Evolutionary conservation across 2,797 vertebrate genomes (phyloP).

Genomic region (Kryptolebias ocellatus): DNA sequence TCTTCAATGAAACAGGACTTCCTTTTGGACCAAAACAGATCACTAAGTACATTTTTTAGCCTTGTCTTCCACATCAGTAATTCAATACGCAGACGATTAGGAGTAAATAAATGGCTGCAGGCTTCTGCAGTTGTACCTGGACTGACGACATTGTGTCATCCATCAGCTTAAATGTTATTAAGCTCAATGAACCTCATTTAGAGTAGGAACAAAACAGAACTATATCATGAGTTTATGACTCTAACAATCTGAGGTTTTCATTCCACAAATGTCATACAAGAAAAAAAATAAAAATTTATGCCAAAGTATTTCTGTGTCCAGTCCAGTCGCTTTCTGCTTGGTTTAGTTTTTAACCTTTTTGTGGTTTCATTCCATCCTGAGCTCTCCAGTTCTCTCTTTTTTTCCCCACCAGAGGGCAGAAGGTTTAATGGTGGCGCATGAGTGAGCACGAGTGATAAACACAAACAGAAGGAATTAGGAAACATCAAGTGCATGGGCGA

Average conservation of each 20-base stretch:
- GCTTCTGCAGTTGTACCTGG: slow-evolving; percentile 52
- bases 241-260: slow-evolving; percentile 15
- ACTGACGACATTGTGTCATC: slow-evolving; percentile 49
- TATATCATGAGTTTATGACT: slow-evolving; percentile 3
- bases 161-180: slow-evolving; percentile 34
- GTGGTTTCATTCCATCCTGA: slow-evolving; percentile 31
- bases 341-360: slow-evolving; percentile 40
- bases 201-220: slow-evolving; percentile 5
- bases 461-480: slow-evolving; percentile 34
- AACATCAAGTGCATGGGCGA: slow-evolving; percentile 27
- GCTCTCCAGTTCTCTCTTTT: slow-evolving; percentile 24
- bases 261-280: slow-evolving; percentile 15
- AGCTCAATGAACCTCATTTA: slow-evolving; percentile 22
- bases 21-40: slow-evolving; percentile 25
- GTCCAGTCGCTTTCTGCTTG: slow-evolving; percentile 20
- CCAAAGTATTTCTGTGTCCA: slow-evolving; percentile 36
- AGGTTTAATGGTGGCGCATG: slow-evolving; percentile 3
- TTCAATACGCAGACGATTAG: slow-evolving; percentile 59
- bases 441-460: slow-evolving; percentile 43
- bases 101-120: slow-evolving; percentile 42
- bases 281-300: slow-evolving; percentile 1
- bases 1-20: slow-evolving; percentile 20
- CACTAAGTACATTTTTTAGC: slow-evolving; percentile 13
- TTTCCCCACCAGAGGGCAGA: background rate
- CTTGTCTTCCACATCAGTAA: slow-evolving; percentile 50